A percentile compares a stretch with the other conserved stretches of the same genome.
Conservation (phyloP, 1,140 invertebrate genomes). For the Chlorops oryzae region DNA sequence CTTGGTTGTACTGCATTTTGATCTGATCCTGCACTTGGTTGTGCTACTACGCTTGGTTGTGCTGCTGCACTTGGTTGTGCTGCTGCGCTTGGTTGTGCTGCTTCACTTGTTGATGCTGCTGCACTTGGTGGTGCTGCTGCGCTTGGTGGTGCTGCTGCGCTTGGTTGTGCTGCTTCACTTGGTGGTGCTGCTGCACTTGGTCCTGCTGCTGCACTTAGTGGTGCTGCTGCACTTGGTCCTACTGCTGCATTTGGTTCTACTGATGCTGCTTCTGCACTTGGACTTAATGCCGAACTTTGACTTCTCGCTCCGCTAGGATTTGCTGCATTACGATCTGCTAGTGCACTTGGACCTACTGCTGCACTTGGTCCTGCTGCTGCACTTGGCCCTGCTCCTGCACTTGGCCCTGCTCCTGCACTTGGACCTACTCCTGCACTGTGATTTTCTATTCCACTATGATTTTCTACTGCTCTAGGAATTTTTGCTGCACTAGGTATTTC, state of each 20-base stretch:
- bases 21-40: too few relatives aligned
- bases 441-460: conserved; percentile 1
- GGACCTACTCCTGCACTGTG: neutral
- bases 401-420: conserved; percentile 7
- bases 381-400: conserved; percentile 4
- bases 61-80: conserved; percentile 1
- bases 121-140: too few relatives aligned
- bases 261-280: conserved; percentile 5
- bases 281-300: neutral
- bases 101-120: neutral
- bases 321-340: conserved; percentile 1
- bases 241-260: conserved; percentile 10
- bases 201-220: conserved; percentile 13
- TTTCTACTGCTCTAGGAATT: neutral
- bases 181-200: conserved; percentile 11
- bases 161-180: neutral
- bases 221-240: conserved; percentile 9
- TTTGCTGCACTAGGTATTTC: neutral
- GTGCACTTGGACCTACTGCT: conserved; percentile 5
- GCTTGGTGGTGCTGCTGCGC: conserved; percentile 3
- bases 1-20: too few relatives aligned
- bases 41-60: too few relatives aligned
- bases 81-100: conserved; percentile 7
- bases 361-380: conserved; percentile 5
- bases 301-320: conserved; percentile 3